Evolutionary conservation across 2,888 invertebrate species (phyloP).

Genomic region (Serrognathus titanus): DNA sequence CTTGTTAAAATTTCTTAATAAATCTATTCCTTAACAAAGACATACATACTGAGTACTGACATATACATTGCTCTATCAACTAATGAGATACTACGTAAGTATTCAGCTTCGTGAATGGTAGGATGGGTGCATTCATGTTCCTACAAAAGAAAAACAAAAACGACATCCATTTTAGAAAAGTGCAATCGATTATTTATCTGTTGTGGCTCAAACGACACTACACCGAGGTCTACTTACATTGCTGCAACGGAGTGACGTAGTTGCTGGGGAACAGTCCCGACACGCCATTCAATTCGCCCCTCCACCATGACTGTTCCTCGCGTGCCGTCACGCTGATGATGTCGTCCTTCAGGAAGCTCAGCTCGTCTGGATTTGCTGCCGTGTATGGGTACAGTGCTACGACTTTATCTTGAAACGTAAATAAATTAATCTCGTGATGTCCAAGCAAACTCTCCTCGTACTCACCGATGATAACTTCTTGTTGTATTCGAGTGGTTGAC

Average conservation of each 20-base stretch:
- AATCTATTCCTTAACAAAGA: conserved; percentile 2
- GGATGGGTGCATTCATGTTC: conserved; percentile 48
- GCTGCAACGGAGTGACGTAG: conserved; percentile 74
- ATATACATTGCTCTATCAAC: conserved; percentile 14
- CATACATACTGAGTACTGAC: conserved; percentile 9
- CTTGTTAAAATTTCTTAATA: conserved; percentile 16
- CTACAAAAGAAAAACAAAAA: conserved; percentile 36
- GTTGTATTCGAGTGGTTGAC: conserved; percentile 64
- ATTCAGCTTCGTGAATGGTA: conserved; percentile 45
- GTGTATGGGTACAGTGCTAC: conserved; percentile 91
- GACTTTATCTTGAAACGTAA: conserved; percentile 66
- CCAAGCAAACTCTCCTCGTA: background rate
- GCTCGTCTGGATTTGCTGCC: conserved; percentile 92
- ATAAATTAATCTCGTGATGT: background rate
- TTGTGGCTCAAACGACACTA: background rate
- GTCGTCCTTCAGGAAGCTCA: conserved; percentile 88
- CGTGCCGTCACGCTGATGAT: conserved; percentile 85
- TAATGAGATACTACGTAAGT: conserved; percentile 18
- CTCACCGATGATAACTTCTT: conserved; percentile 48
- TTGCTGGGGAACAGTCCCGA: conserved; percentile 94
- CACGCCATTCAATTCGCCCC: conserved; percentile 85
- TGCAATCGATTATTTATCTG: conserved; percentile 1
- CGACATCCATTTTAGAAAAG: background rate
- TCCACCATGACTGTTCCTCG: conserved; percentile 98
- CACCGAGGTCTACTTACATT: conserved; percentile 57